Percentiles rank a stretch among this genome's conserved stretches.
Conservation (phyloP, 1,140 invertebrate species). For the Oncopodura yosiiana region DNA sequence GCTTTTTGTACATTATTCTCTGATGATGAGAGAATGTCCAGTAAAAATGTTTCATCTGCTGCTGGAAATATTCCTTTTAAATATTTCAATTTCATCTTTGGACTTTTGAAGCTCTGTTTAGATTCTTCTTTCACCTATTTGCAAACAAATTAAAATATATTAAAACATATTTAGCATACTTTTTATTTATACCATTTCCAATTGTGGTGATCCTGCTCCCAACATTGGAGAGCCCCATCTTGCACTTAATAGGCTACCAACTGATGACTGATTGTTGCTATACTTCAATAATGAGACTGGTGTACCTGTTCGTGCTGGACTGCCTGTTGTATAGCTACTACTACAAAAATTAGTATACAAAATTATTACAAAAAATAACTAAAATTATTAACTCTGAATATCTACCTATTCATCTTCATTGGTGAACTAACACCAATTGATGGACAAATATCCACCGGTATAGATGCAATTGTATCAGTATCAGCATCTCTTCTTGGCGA, state of each 20-base stretch:
- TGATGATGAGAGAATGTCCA: conserved; percentile 40
- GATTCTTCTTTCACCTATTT: conserved; percentile 19
- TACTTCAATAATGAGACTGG: conserved; percentile 33
- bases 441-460: conserved; percentile 24
- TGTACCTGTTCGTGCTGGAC: conserved; percentile 33
- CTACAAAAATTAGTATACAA: neutral
- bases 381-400: neutral
- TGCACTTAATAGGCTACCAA: conserved; percentile 25
- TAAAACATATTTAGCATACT: neutral
- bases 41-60: conserved; percentile 40
- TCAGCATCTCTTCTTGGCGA: conserved; percentile 29
- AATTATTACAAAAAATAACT: conserved; percentile 1
- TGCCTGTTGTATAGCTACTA: conserved; percentile 18
- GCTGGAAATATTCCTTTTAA: conserved; percentile 42
- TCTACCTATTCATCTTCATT: conserved; percentile 29
- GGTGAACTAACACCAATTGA: conserved; percentile 31
- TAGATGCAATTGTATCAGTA: conserved; percentile 29
- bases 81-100: conserved; percentile 38
- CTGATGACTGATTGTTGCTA: conserved; percentile 32
- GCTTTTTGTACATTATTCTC: conserved; percentile 42
- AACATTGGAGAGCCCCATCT: conserved; percentile 32
- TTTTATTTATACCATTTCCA: conserved; percentile 33
- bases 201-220: conserved; percentile 32
- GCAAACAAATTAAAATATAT: neutral
- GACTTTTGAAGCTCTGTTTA: conserved; percentile 24